Conservation (phyloP, 2,113 vertebrate genomes). For the Ancistrus triradiatus region DNA sequence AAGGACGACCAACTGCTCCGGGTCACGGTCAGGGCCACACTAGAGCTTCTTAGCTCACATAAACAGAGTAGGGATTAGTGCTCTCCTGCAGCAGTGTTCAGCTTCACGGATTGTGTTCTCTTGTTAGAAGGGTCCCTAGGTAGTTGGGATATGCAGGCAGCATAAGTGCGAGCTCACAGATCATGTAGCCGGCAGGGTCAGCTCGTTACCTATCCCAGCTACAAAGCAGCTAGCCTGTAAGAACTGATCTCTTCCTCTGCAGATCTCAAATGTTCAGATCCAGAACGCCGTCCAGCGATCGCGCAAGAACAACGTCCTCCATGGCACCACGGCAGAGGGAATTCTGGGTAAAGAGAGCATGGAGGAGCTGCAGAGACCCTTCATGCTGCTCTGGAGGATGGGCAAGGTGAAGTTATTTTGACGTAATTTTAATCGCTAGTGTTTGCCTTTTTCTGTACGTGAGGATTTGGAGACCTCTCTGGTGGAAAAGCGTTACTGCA, state of each 20-base stretch:
- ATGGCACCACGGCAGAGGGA: slow-evolving; percentile 68
- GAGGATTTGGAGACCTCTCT: no score
- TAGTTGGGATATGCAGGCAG: no score
- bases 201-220: no score
- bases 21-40: slow-evolving; percentile 52
- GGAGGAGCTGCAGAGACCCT: slow-evolving; percentile 77
- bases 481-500: no score
- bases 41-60: neutral
- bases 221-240: no score
- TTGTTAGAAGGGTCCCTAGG: no score
- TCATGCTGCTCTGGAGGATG: slow-evolving; percentile 78
- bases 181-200: no score
- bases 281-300: slow-evolving; percentile 70
- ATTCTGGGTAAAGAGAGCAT: slow-evolving; percentile 74
- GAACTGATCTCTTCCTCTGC: neutral
- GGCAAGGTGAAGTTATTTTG: slow-evolving; percentile 76
- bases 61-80: neutral
- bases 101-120: neutral
- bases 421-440: no score
- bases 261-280: slow-evolving; percentile 83
- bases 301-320: slow-evolving; percentile 76
- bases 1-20: slow-evolving; percentile 86
- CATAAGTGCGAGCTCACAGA: no score
- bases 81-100: neutral
- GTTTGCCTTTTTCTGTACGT: no score